Conservation (phyloP, 2,888 invertebrate genomes). For the Margaritifera margaritifera region DNA sequence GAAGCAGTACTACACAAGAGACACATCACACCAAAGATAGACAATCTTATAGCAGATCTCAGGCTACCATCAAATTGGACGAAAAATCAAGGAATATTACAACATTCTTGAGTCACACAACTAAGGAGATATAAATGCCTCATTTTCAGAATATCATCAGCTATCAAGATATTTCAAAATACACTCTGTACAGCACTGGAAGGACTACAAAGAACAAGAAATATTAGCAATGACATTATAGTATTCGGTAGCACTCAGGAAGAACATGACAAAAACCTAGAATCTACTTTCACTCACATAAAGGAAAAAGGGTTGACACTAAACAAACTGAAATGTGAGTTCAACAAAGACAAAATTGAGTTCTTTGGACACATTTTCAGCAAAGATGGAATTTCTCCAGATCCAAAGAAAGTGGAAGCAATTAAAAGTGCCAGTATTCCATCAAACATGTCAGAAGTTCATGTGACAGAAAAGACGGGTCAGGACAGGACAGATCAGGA, state of each 20-base stretch:
- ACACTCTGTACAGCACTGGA: constrained; percentile 1
- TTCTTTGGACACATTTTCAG: constrained; percentile 23
- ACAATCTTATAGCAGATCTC: constrained; percentile 38
- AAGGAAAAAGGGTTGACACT: constrained; percentile 19
- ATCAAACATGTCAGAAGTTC: no score
- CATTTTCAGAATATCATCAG: constrained; percentile 11
- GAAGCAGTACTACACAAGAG: constrained; percentile 36
- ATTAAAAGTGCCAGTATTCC: not conserved
- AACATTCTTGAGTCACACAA: constrained; percentile 14
- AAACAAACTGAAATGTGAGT: constrained; percentile 25
- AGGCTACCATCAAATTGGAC: constrained; percentile 22
- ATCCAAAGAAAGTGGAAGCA: constrained; percentile 14
- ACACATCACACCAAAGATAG: constrained; percentile 41
- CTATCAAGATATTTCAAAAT: not conserved
- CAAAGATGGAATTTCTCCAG: constrained; percentile 14
- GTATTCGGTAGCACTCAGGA: constrained; percentile 15
- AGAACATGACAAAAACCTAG: constrained; percentile 16
- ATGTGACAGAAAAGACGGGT: no score
- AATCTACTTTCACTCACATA: constrained; percentile 10
- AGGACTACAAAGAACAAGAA: constrained; percentile 11
- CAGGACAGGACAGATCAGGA: no score
- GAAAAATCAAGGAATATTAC: constrained; percentile 26
- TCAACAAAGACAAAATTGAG: constrained; percentile 12
- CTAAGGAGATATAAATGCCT: not conserved
- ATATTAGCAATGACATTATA: constrained; percentile 28